A percentile compares a stretch with the other conserved stretches of the same genome.
These are phyloP conservation scores for Premnoplex brunnescens DNA, from an alignment of 2,797 vertebrate species.

Conservation along the genomic window DNA sequence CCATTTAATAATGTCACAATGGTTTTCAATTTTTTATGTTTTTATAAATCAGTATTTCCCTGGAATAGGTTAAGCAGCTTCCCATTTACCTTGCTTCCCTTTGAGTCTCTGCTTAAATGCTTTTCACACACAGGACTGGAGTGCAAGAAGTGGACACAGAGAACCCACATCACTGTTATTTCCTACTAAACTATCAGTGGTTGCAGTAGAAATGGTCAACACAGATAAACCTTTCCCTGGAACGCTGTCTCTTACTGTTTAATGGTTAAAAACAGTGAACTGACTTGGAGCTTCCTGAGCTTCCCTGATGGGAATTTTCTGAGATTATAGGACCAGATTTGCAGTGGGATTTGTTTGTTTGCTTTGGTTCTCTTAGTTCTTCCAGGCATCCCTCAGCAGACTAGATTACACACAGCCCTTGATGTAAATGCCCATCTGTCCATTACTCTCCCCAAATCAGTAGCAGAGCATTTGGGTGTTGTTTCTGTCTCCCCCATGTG, in stretches of 20 bases:
- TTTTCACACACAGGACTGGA: background rate
- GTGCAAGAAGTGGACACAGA: rapidly evolving
- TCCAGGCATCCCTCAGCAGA: background rate
- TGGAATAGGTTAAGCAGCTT: background rate
- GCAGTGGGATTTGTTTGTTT: background rate
- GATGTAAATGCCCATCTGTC: background rate
- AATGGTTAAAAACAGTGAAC: background rate
- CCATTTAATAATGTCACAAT: background rate
- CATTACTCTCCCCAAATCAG: background rate
- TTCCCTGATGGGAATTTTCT: background rate
- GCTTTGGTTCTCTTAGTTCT: background rate
- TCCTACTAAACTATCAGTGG: background rate
- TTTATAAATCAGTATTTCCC: background rate
- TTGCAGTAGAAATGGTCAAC: background rate
- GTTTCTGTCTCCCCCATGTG: background rate
- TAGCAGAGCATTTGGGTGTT: background rate
- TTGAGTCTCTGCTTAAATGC: background rate
- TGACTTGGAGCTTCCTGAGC: background rate
- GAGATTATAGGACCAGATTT: background rate
- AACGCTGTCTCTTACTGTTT: background rate
- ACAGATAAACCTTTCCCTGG: background rate
- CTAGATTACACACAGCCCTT: background rate
- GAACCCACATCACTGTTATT: background rate
- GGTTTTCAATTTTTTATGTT: background rate
- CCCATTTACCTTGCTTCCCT: background rate